Evolutionary conservation across 1,140 invertebrate genomes (phyloP).

Genomic region (Aradophagus sp.): DNA sequence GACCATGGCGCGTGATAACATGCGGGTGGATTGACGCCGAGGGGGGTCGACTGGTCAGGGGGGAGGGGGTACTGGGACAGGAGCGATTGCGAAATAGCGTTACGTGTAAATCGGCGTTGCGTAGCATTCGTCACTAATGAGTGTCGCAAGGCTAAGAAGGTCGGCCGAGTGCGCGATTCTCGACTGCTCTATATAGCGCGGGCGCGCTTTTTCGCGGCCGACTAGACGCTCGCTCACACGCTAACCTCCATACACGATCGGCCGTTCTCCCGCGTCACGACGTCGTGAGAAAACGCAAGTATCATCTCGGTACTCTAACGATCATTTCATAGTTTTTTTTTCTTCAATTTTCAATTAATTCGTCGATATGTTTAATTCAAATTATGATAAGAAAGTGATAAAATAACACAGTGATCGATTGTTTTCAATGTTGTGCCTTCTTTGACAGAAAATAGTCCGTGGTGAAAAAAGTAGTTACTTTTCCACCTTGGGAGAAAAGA

Average conservation of each 20-base stretch:
- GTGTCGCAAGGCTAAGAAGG: conserved; percentile 46
- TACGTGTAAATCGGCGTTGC: conserved; percentile 39
- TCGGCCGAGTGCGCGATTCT: conserved; percentile 36
- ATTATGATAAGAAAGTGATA: no score
- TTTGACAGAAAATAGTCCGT: no score
- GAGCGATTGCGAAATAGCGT: conserved; percentile 21
- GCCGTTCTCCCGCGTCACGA: no score
- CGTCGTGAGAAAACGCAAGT: no score
- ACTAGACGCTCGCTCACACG: conserved; percentile 42
- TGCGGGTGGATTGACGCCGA: conserved; percentile 22
- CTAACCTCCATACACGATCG: conserved; percentile 28
- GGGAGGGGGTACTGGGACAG: conserved; percentile 13
- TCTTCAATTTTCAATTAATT: no score
- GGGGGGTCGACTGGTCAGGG: background rate
- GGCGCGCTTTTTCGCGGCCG: conserved; percentile 33
- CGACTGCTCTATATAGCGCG: conserved; percentile 40
- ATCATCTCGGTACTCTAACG: no score
- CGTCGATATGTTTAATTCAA: no score
- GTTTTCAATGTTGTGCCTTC: no score
- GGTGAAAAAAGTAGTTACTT: no score
- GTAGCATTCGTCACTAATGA: conserved; percentile 43
- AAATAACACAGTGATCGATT: no score
- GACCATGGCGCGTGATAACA: conserved; percentile 42
- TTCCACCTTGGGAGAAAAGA: no score
- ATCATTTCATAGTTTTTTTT: no score